Conservation (phyloP, 1,140 invertebrate genomes). For the Eufriesea mexicana region DNA sequence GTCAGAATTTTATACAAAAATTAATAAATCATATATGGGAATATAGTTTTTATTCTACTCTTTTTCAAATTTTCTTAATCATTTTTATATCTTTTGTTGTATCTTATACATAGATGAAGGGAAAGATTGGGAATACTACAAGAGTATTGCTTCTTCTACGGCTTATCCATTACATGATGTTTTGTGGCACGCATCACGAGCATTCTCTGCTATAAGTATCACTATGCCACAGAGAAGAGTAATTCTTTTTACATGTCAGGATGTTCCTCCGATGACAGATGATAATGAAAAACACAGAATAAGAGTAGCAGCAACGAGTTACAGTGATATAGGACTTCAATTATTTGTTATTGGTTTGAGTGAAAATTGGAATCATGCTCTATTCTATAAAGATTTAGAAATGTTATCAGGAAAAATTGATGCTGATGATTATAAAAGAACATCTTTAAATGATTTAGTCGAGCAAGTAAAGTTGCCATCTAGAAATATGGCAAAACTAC, state of each 20-base stretch:
- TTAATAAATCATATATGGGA: too few relatives aligned
- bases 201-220: slow-evolving; percentile 52
- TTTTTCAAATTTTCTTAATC: not conserved
- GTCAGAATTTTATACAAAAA: not conserved
- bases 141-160: slow-evolving; percentile 8
- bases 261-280: slow-evolving; percentile 47
- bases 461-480: slow-evolving; percentile 59
- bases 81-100: slow-evolving; percentile 5
- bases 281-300: slow-evolving; percentile 57
- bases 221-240: slow-evolving; percentile 56
- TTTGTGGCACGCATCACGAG: slow-evolving; percentile 53
- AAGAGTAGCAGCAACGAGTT: slow-evolving; percentile 39
- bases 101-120: slow-evolving; percentile 38
- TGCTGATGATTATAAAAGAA: slow-evolving; percentile 46
- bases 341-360: slow-evolving; percentile 61
- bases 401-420: slow-evolving; percentile 53
- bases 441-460: slow-evolving; percentile 59
- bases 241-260: slow-evolving; percentile 65
- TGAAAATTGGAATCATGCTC: slow-evolving; percentile 52
- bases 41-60: not conserved
- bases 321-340: slow-evolving; percentile 47
- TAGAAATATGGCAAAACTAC: slow-evolving; percentile 54
- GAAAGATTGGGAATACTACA: slow-evolving; percentile 26
- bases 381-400: slow-evolving; percentile 71
- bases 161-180: slow-evolving; percentile 62